A percentile compares a stretch with the other conserved stretches of the same genome.
phyloP scores from a whole-genome alignment of 2,797 vertebrate genomes.

The Sus cebifrons region DNA sequence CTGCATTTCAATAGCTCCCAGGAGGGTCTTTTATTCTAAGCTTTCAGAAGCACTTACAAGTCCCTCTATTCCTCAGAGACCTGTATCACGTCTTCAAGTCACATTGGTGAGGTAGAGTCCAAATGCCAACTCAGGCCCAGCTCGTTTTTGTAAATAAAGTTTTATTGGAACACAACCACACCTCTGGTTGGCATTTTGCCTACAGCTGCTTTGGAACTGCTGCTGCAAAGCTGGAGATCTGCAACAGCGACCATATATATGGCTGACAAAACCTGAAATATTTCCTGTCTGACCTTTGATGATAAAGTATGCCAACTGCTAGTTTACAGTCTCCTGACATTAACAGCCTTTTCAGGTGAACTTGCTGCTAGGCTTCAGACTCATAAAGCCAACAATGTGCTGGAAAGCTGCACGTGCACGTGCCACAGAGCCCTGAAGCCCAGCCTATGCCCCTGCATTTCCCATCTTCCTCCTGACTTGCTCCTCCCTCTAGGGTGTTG shows the following conservation, averaged over 20 bases:
- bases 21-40: background rate
- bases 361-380: no score
- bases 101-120: background rate
- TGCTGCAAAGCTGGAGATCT: no score
- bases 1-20: background rate
- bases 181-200: background rate
- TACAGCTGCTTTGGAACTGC: background rate
- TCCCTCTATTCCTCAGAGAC: background rate
- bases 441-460: background rate
- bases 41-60: background rate
- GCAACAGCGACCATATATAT: background rate
- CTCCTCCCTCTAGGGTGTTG: no score
- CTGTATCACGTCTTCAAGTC: background rate
- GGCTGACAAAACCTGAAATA: background rate
- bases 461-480: background rate
- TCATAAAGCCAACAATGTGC: background rate
- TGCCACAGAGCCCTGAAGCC: background rate
- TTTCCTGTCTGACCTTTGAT: background rate
- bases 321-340: background rate
- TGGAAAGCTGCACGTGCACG: fast-evolving
- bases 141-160: background rate
- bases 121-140: background rate
- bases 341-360: fast-evolving
- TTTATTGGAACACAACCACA: background rate
- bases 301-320: background rate